These are phyloP conservation scores for Linurgus olivaceus DNA, from an alignment of 2,797 vertebrate species.

Conservation along the genomic window DNA sequence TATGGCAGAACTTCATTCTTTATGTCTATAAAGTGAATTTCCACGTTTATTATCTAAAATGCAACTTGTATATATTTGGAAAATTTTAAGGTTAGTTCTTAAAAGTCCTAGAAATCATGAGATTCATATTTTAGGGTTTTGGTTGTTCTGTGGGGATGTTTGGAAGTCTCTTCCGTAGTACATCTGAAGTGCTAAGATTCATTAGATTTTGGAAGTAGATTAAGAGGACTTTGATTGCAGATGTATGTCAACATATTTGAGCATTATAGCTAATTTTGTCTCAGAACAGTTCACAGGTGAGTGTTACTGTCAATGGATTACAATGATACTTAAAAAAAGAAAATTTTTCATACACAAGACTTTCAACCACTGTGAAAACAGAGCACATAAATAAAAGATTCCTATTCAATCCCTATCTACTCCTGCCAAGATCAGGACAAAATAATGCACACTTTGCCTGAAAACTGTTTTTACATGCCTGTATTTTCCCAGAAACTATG, in stretches of 20 bases:
- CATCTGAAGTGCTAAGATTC: neutral
- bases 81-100: neutral
- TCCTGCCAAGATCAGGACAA: neutral
- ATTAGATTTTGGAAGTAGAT: neutral
- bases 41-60: neutral
- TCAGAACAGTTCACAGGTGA: neutral
- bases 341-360: neutral
- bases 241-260: neutral
- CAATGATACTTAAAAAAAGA: neutral
- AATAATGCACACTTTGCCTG: neutral
- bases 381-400: neutral
- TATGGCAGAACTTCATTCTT: neutral
- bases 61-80: neutral
- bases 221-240: neutral
- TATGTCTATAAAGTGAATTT: neutral
- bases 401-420: neutral
- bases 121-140: neutral
- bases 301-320: neutral
- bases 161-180: neutral
- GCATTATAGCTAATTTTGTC: neutral
- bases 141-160: neutral
- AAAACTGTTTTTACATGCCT: neutral
- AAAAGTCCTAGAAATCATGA: neutral
- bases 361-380: neutral
- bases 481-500: neutral